phyloP scores from a whole-genome alignment of 2,797 vertebrate genomes.

The Leptatherina wallacei region DNA sequence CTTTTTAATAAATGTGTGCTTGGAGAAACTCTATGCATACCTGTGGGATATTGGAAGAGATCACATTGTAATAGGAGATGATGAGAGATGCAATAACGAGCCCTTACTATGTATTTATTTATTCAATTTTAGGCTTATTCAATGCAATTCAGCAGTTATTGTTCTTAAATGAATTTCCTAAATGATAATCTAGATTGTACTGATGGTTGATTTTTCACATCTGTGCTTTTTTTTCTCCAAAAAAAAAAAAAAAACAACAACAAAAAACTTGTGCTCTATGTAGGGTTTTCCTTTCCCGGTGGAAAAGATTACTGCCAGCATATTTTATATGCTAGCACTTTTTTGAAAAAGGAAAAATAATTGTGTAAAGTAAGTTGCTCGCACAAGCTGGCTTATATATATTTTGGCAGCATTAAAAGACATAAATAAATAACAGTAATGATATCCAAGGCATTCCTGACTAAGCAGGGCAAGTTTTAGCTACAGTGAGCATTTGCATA shows the following conservation, averaged over 20 bases:
- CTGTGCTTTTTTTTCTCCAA: slow-evolving; percentile 14
- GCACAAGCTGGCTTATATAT: not conserved
- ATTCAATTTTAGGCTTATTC: not conserved
- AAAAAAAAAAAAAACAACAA: slow-evolving; percentile 4
- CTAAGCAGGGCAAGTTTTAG: not conserved
- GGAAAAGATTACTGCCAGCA: not conserved
- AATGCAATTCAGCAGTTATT: not conserved
- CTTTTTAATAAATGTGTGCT: not conserved
- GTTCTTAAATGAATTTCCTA: slow-evolving; percentile 2
- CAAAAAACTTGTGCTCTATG: not conserved
- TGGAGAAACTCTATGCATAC: slow-evolving; percentile 2
- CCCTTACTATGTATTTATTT: not conserved
- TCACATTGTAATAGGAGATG: not conserved
- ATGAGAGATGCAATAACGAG: not conserved
- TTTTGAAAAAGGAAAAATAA: not conserved
- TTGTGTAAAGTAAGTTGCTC: not conserved
- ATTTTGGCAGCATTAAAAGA: not conserved
- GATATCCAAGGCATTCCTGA: not conserved
- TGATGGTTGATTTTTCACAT: not conserved
- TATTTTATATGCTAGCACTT: not conserved
- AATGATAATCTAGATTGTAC: slow-evolving; percentile 36
- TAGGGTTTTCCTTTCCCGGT: not conserved
- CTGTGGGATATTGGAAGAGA: not conserved
- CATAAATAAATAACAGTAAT: not conserved
- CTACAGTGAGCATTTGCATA: not conserved